Percentiles rank a stretch among this genome's conserved stretches.
Evolutionary conservation across 35 echinoderm and acorn worm genomes (phyloP).

Genomic region (Apostichopus parvimensis): DNA sequence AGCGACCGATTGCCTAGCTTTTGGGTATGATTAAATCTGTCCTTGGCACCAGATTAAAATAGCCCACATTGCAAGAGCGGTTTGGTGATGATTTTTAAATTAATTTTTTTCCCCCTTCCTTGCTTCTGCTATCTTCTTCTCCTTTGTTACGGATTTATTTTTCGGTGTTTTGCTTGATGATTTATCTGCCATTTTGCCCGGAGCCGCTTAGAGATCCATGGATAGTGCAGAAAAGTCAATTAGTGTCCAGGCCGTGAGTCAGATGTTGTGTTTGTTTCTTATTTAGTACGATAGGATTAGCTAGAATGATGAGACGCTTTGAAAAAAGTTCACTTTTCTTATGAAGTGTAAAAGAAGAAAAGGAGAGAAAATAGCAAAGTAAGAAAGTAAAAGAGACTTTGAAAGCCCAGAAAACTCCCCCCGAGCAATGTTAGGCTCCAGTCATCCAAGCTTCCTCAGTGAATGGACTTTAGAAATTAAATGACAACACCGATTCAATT

Average conservation of each 20-base stretch:
- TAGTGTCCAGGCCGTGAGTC: conserved; percentile 20
- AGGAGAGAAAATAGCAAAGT: background rate
- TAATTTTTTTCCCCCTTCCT: background rate
- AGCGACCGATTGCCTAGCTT: background rate
- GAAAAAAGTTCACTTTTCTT: background rate
- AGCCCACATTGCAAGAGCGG: background rate
- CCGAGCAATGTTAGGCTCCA: too few relatives aligned
- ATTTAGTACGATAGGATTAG: background rate
- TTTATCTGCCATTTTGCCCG: background rate
- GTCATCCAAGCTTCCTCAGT: too few relatives aligned
- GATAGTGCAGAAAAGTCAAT: conserved; percentile 12
- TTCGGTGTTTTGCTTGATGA: background rate
- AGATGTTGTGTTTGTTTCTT: background rate
- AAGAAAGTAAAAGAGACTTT: background rate
- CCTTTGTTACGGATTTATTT: background rate
- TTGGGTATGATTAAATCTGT: background rate
- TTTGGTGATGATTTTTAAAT: background rate
- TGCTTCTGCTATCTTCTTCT: background rate
- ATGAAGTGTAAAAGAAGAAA: background rate
- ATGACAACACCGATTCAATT: too few relatives aligned
- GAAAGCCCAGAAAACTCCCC: too few relatives aligned
- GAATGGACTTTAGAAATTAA: too few relatives aligned
- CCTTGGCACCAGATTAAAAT: background rate
- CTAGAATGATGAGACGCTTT: background rate
- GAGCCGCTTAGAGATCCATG: background rate